Evolutionary conservation across 1,140 invertebrate species (phyloP), one percentile per base, ranked within the genome.

Genomic region (Nomia melanderi): DNA sequence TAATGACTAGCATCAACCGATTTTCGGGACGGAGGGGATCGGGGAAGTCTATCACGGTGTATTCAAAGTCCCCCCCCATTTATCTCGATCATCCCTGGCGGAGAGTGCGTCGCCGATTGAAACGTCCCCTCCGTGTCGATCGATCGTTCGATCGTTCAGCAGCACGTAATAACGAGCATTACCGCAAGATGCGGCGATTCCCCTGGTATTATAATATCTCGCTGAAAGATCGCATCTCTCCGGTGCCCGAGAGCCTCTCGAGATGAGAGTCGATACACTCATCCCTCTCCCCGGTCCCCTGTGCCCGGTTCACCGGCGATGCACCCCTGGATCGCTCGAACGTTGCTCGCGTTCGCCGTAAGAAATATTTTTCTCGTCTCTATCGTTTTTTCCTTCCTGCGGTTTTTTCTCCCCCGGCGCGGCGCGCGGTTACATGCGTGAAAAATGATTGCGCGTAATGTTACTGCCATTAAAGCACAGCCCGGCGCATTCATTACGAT

Each of bases 161-260:
- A 79, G 77, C 77, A 71, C 63, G 78, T 87, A 85, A 88, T 88
- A 88, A 88, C 82, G 82, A 76, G 81, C 79, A 86, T 88, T 88
- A 88, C 80, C 75, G 78, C 79, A 71, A 81, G 83, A 87, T 80
- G 66, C 78, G 71, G 57, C 71, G 54, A 65, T 85, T 84, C 57
- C 78, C 75, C 71, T 79, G 74, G 78, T 86, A 87, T 87, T 79
- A 76, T 86, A 86, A 86, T 85, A 85, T 81, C 83, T 71, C 63
- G 62, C 66, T 44, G 77, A 66, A 70, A 70, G 78, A 86, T 84
- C 74, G 65, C 57, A 84, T 87, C 70, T 77, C 53, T 39, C 75
- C 53, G 31, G 60, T 59, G 71, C 66, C 59, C 57, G 2, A 59
- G 50, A 82, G 57, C 77, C 44, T 70, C 54, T 70, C 54, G 31